Base-by-base conservation (phyloP, 1,140 invertebrate species). In the Microplitis mediator region DNA sequence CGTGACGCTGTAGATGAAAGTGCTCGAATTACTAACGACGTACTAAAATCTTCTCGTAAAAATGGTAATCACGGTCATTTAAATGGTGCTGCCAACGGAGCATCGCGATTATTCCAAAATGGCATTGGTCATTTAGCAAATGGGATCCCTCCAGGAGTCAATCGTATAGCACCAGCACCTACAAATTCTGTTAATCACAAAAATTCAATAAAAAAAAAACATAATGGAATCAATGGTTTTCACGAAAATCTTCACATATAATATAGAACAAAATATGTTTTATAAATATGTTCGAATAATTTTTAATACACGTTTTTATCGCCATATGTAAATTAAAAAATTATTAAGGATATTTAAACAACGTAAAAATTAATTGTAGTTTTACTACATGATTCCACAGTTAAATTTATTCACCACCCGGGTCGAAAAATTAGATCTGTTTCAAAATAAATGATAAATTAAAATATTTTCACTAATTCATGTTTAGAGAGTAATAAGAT, bases 151-250 rank as follows among this genome's bases (percentile, higher is more conserved):
- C 60, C 74, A 0, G 63, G 62, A 4, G 73, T 75, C 2, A 85
- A 82, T 36, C 83, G 82, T 74, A 76, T 85, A 16, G 76, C 77
- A 4, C 80, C 84, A 0, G 62, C 78, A 1, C 73, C 80, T 32
- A 69, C 76, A 50, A 77, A 77, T 32, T 69, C 69, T 31, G 35
- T 11, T 45, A 45, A 45, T 45, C 6, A 51, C 0, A 81, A 78
- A 52, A 82, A 85, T 64, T 75, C 84, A 0, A 71, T 86, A 9
- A 84, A 79, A 54, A 82, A 81, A 51, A 86, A 86, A 83, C 86
- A 85, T 71, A 84, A 79, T 56, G 85, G 86, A 75, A 78, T 86
- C 6, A 83, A 85, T 45, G 79, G 78, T 52, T 81, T 80, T 72
- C 78, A 81, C 35, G 75, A 81, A 52, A 80, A 81, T 75, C 75